Conservation (phyloP, 2,113 vertebrate species). For the rabbit (Oryctolagus cuniculus) region DNA sequence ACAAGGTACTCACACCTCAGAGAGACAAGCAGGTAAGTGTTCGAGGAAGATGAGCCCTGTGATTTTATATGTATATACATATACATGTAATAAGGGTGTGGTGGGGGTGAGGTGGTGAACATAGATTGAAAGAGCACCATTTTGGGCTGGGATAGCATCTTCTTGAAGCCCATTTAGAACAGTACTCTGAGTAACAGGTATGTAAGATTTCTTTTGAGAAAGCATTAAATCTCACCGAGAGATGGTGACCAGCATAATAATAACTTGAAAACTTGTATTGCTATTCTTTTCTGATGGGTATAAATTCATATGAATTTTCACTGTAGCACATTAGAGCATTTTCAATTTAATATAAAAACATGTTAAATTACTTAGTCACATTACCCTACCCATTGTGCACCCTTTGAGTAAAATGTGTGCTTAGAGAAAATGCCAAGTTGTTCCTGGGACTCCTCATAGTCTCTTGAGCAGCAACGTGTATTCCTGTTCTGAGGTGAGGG, state of each 20-base stretch:
- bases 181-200: not conserved
- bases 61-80: not conserved
- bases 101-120: not conserved
- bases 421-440: slow-evolving; percentile 58
- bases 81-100: not conserved
- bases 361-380: slow-evolving; percentile 46
- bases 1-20: not conserved
- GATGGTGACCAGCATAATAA: not conserved
- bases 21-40: not conserved
- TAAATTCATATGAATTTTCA: slow-evolving; percentile 48
- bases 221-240: slow-evolving; percentile 49
- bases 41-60: not conserved
- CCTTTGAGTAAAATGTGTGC: slow-evolving; percentile 50
- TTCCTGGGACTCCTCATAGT: slow-evolving; percentile 33
- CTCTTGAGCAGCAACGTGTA: slow-evolving; percentile 36
- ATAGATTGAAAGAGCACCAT: not conserved
- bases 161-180: slow-evolving; percentile 34
- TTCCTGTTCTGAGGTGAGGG: slow-evolving; percentile 41
- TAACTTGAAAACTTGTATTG: slow-evolving; percentile 27
- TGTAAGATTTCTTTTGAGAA: slow-evolving; percentile 58
- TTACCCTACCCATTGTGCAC: not conserved
- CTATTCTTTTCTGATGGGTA: slow-evolving; percentile 60
- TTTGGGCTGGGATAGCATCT: not conserved
- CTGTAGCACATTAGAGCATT: slow-evolving; percentile 26
- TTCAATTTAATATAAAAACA: slow-evolving; percentile 63